Percentiles rank a stretch among this genome's conserved stretches.
Conservation (phyloP, 2,797 vertebrate genomes). For the Chaetodon trifasciatus region DNA sequence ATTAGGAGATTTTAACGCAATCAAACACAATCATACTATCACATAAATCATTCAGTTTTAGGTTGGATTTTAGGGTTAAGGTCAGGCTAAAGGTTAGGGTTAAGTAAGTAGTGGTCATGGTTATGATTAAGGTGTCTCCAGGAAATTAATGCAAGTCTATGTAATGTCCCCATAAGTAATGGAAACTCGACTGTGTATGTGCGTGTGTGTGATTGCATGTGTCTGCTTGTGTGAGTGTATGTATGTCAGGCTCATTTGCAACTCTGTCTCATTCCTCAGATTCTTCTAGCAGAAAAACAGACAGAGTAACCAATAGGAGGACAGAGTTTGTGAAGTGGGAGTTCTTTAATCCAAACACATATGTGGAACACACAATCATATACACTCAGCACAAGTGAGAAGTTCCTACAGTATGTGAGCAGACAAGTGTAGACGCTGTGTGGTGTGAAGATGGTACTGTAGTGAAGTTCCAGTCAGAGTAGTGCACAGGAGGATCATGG, state of each 20-base stretch:
- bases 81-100: too few relatives aligned
- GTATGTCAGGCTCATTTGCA: slow-evolving; percentile 8
- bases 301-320: neutral
- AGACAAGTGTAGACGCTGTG: neutral
- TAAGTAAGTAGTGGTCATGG: too few relatives aligned
- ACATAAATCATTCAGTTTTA: too few relatives aligned
- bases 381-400: neutral
- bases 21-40: too few relatives aligned
- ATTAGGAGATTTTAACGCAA: neutral
- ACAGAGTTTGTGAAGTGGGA: slow-evolving; percentile 7
- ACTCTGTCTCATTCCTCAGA: slow-evolving; percentile 30
- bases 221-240: neutral
- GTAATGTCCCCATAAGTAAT: too few relatives aligned
- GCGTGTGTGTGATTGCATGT: neutral
- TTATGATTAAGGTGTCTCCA: too few relatives aligned
- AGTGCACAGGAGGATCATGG: neutral
- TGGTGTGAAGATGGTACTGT: neutral
- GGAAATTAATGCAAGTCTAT: too few relatives aligned
- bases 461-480: too few relatives aligned
- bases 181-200: neutral
- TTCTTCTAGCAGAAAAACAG: slow-evolving; percentile 19
- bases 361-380: neutral
- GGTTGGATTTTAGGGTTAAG: too few relatives aligned
- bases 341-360: slow-evolving; percentile 12
- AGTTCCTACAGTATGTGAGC: neutral